Conservation (phyloP, 2,113 vertebrate genomes). For the Caranx melampygus region DNA sequence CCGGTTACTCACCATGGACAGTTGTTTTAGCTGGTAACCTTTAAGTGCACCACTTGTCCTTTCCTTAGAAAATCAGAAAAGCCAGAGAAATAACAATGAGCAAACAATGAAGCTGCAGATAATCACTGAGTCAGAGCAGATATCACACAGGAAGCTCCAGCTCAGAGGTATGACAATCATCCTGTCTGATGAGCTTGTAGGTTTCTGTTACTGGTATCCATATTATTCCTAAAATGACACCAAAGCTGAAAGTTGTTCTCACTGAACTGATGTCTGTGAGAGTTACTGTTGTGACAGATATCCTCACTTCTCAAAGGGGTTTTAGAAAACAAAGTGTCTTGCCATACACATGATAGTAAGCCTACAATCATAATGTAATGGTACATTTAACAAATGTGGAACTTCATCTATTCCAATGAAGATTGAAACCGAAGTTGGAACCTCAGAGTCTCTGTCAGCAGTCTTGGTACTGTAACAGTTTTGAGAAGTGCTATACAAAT, state of each 20-base stretch:
- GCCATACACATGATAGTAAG: background rate
- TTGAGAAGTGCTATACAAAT: too few relatives aligned
- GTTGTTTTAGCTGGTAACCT: constrained; percentile 53
- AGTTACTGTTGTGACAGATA: background rate
- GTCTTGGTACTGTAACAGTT: too few relatives aligned
- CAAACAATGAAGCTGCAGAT: background rate
- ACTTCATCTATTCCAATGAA: too few relatives aligned
- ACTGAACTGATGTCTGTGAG: background rate
- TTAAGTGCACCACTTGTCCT: constrained; percentile 31
- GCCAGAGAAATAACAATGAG: background rate
- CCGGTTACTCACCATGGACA: background rate
- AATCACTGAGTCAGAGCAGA: background rate
- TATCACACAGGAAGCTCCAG: background rate
- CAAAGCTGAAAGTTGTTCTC: background rate
- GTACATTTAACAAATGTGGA: too few relatives aligned
- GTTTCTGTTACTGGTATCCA: background rate
- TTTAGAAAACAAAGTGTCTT: background rate
- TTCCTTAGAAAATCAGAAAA: background rate
- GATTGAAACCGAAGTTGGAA: too few relatives aligned
- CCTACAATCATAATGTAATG: too few relatives aligned
- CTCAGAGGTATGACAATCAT: background rate
- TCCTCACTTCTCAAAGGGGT: background rate
- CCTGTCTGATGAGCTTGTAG: background rate
- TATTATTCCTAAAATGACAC: background rate
- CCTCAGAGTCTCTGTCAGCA: too few relatives aligned